Evolutionary conservation across 2,797 vertebrate species (phyloP).

Genomic region (Peromyscus attwateri): DNA sequence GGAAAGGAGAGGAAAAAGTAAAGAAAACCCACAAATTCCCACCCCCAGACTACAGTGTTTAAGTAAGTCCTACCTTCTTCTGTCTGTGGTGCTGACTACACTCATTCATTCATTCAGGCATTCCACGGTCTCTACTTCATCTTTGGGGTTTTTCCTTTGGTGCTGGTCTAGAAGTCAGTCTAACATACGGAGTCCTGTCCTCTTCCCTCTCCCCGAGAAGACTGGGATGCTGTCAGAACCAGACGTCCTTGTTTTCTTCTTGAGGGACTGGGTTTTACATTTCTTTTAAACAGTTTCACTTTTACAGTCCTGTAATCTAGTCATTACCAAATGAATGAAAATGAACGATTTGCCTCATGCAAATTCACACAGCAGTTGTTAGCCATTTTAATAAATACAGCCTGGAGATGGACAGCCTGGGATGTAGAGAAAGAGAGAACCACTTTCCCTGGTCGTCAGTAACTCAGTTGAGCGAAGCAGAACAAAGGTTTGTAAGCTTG

Average conservation of each 20-base stretch:
- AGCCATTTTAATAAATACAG: slow-evolving; percentile 1
- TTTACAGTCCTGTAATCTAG: background rate
- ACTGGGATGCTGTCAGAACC: background rate
- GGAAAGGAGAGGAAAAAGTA: background rate
- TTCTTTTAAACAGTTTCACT: background rate
- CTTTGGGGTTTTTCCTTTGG: background rate
- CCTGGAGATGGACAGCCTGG: background rate
- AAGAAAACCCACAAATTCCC: background rate
- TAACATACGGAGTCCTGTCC: background rate
- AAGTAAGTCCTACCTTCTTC: background rate
- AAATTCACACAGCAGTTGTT: background rate
- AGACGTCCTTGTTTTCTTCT: background rate
- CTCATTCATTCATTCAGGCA: background rate
- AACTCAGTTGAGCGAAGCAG: background rate
- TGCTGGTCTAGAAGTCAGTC: background rate
- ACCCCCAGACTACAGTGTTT: background rate
- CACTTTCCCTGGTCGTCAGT: background rate
- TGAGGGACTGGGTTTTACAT: background rate
- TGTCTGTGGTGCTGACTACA: background rate
- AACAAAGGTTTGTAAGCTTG: slow-evolving; percentile 1
- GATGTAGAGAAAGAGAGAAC: background rate
- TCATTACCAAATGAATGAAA: background rate
- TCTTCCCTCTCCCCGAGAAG: background rate
- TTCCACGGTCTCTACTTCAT: background rate
- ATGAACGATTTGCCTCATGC: background rate